Conservation (phyloP, 2,888 invertebrate species). For the Chirona hameri region DNA sequence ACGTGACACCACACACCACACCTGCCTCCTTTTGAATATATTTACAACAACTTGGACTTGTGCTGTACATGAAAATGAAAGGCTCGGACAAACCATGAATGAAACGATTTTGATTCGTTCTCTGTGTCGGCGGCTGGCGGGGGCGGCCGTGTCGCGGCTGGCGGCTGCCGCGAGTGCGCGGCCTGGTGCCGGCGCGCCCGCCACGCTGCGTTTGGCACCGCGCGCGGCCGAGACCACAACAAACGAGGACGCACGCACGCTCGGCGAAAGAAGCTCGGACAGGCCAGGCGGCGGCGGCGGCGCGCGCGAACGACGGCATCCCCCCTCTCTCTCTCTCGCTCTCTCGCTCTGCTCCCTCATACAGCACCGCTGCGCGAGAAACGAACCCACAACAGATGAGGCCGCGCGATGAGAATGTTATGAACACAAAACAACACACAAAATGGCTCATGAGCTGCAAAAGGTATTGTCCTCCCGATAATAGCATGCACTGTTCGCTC, state of each 20-base stretch:
- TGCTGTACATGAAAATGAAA: slow-evolving; percentile 28
- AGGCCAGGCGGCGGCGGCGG: neutral
- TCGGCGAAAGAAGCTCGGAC: slow-evolving; percentile 1
- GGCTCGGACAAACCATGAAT: slow-evolving; percentile 23
- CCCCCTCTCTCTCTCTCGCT: neutral
- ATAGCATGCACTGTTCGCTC: neutral
- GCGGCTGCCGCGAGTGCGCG: neutral
- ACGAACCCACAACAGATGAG: neutral
- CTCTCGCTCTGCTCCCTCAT: no score
- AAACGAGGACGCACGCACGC: slow-evolving; percentile 5
- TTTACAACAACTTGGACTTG: slow-evolving; percentile 28
- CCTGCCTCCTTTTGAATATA: slow-evolving; percentile 8
- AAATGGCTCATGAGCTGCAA: slow-evolving; percentile 25
- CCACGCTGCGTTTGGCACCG: neutral
- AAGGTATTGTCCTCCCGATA: slow-evolving; percentile 13
- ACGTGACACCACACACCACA: neutral
- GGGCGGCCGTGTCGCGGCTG: neutral
- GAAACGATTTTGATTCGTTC: slow-evolving; percentile 22
- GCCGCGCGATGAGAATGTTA: slow-evolving; percentile 5
- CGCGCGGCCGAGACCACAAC: neutral
- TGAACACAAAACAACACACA: slow-evolving; percentile 28
- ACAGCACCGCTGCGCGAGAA: neutral
- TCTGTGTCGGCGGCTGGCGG: neutral
- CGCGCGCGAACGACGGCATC: neutral
- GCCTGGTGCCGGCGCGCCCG: neutral